Evolutionary conservation across 2,113 vertebrate genomes (phyloP).

Genomic region (Mus spicilegus): DNA sequence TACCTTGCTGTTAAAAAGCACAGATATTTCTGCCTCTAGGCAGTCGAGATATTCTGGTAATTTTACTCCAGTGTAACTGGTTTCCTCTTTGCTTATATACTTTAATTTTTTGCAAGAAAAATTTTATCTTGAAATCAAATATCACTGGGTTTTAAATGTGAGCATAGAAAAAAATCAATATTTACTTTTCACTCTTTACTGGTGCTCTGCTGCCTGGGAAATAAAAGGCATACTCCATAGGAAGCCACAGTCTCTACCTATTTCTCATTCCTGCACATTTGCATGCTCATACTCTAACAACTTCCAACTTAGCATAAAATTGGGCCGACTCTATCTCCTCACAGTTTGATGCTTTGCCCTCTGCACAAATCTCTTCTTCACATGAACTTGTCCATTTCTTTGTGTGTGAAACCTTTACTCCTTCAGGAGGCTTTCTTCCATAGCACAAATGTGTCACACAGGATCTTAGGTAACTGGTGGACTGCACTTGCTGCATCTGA

Average conservation of each 20-base stretch:
- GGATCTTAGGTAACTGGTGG: not conserved
- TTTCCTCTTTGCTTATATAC: not conserved
- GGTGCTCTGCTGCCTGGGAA: not conserved
- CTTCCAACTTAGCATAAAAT: not conserved
- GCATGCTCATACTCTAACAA: not conserved
- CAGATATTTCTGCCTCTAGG: not conserved
- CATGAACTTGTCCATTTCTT: not conserved
- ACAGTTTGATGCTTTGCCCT: not conserved
- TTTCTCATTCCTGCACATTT: not conserved
- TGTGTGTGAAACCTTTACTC: not conserved
- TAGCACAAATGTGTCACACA: not conserved
- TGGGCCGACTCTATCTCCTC: too few species aligned
- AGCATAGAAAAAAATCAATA: too few species aligned
- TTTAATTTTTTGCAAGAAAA: not conserved
- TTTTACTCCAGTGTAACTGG: not conserved
- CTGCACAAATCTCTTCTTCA: not conserved
- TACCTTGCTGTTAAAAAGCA: not conserved
- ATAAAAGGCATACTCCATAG: not conserved
- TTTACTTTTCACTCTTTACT: too few species aligned
- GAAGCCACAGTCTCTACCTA: not conserved
- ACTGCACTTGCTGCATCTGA: not conserved
- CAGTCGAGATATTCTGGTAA: not conserved
- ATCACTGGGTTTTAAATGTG: not conserved
- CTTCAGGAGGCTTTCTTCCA: not conserved
- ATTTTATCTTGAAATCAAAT: not conserved